Base-by-base conservation (phyloP, 2,888 invertebrate species). In the Mellilla xanthometata region DNA sequence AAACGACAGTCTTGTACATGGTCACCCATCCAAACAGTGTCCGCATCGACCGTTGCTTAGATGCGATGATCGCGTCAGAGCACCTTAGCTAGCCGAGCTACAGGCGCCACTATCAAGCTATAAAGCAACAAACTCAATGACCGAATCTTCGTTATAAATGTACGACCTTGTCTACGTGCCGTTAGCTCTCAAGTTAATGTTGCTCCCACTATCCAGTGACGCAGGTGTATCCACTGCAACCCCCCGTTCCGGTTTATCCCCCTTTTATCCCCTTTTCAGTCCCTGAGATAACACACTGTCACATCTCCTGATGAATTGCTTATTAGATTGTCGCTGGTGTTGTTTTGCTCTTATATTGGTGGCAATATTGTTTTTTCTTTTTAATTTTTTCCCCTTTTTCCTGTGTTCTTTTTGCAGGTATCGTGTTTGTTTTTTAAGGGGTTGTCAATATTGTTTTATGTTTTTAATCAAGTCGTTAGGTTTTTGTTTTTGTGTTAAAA, bases 251-350 rank as follows among this genome's bases (percentile, higher is more conserved):
- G 44, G 4, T 8, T n/a, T 43, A 39, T 35, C 49, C 49, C 49
- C 38, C 40, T 28, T 28, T 26, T n/a, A 22, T 29, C 19, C 35
- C 44, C n/a, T 19, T 10, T 49, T 49, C 23, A 19, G 15, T 19
- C 15, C 15, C 66, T 62, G 64, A 73, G 77, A 78, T 78, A 83
- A 81, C 81, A 81, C 62, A 78, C 80, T 81, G 83, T 85, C 84
- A 83, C 81, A 77, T 74, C 69, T 53, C 68, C 68, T 86, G 85
- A 86, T 86, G 84, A 86, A 85, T 85, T 79, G 81, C 80, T 81
- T 81, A 82, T 84, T 83, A 83, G 78, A 78, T 81, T 78, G 80
- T 79, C 78, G 67, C 68, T 68, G 44, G 63, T 49, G 61, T 51
- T 68, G 68, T 76, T 76, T 73, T 72, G 70, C 65, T 61, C 70